Evolutionary conservation across 2,888 invertebrate genomes (phyloP), one percentile per base, ranked within the genome.

Genomic region (Philereme vetulata): DNA sequence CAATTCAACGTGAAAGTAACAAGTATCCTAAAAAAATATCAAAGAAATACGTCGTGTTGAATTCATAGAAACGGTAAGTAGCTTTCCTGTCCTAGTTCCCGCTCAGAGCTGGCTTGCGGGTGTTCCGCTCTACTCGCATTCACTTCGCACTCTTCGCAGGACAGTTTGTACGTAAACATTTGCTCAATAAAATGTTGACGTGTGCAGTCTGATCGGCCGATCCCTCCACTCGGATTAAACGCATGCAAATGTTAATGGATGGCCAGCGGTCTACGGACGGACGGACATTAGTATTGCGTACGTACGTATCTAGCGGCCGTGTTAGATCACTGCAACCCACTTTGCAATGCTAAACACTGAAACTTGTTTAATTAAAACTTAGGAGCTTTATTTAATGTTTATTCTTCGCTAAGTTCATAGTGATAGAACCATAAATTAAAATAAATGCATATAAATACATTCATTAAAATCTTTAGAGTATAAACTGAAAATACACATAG

Each of bases 291-390:
- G 34, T 34, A 40, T 11, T 42, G 42, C n/a, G 32, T 7, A 8
- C 21, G 45, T 21, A 42, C 42, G 32, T 36, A 36, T 32, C 5
- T 8, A 51, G 4, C 4, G 43, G 36, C 56, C 8, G 33, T 51
- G 46, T 49, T 55, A 58, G 51, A 51, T 58, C 35, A n/a, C 50
- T 51, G 53, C 57, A 65, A 53, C 63, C 56, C 66, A 51, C 64
- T 75, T 72, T 67, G 76, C 69, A 70, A 75, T 75, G 72, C 73
- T 71, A 75, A 75, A 65, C 70, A 68, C 66, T 61, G 68, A 62
- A 73, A 76, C 70, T 76, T 76, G 68, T 70, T 78, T 74, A 68
- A 78, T 76, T 78, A 78, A 74, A 76, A 75, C 72, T 76, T 77
- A 8, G 50, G 21, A 45, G 43, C 55, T 56, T 36, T 58, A 57